Percentiles rank a stretch among this genome's conserved stretches.
These are phyloP conservation scores for Cryptoprocta ferox DNA, from an alignment of 2,797 vertebrate species.

Conservation along the genomic window DNA sequence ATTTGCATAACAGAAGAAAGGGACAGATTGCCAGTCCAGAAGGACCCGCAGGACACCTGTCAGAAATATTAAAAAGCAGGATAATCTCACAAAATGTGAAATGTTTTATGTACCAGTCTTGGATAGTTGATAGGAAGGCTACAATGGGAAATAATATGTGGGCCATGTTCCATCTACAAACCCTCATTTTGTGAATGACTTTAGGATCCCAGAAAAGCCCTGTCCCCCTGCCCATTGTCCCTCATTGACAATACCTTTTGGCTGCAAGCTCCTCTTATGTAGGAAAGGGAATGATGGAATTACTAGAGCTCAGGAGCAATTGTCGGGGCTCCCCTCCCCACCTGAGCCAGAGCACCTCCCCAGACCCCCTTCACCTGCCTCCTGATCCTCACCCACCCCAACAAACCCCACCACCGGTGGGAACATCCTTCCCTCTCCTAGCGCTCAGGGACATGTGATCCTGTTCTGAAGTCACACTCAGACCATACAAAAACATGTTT, in stretches of 20 bases:
- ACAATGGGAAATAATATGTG: neutral
- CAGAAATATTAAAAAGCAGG: constrained; percentile 66
- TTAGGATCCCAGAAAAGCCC: neutral
- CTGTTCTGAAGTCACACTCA: neutral
- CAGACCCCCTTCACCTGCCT: neutral
- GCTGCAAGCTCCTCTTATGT: accelerated
- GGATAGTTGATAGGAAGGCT: neutral
- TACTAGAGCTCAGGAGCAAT: neutral
- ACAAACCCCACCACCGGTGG: neutral
- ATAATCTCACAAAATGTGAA: constrained; percentile 41
- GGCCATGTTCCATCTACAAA: neutral
- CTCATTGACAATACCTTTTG: neutral
- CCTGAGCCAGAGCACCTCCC: neutral
- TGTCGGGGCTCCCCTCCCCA: neutral
- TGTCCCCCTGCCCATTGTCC: no score
- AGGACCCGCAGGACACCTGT: constrained; percentile 70
- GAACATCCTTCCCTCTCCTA: no score
- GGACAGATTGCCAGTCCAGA: constrained; percentile 79
- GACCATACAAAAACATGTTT: neutral
- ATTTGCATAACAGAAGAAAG: constrained; percentile 78
- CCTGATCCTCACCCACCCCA: neutral
- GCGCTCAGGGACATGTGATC: neutral
- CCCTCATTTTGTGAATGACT: neutral
- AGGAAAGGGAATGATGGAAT: neutral
- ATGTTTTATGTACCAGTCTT: neutral